Evolutionary conservation across 2,113 vertebrate species (phyloP).

Genomic region (Hydrochoerus hydrochaeris): DNA sequence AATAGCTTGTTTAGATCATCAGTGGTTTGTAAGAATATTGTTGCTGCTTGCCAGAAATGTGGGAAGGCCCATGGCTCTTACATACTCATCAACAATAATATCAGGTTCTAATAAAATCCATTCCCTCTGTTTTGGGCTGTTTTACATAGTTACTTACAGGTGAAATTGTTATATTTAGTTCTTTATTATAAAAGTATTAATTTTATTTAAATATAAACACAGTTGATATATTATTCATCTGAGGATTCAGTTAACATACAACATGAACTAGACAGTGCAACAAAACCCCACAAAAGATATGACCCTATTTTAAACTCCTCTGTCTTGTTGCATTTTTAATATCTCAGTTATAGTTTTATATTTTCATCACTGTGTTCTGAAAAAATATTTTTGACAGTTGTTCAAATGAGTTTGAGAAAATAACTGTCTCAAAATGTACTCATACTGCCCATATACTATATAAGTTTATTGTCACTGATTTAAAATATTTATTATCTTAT

Average conservation of each 20-base stretch:
- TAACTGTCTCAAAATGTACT: neutral
- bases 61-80: constrained; percentile 59
- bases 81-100: constrained; percentile 75
- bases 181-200: neutral
- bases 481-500: constrained; percentile 39
- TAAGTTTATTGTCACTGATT: neutral
- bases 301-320: constrained; percentile 22
- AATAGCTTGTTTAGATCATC: constrained; percentile 84
- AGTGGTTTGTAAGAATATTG: constrained; percentile 79
- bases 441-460: neutral
- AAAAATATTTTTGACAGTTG: constrained; percentile 54
- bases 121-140: neutral
- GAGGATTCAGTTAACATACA: constrained; percentile 19
- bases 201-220: constrained; percentile 31
- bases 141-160: constrained; percentile 21
- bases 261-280: constrained; percentile 1
- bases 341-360: constrained; percentile 34
- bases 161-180: constrained; percentile 24
- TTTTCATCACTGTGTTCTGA: constrained; percentile 1
- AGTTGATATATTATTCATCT: constrained; percentile 33
- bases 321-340: constrained; percentile 36
- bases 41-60: constrained; percentile 69
- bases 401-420: constrained; percentile 55
- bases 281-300: neutral
- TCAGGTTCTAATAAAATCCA: constrained; percentile 54